A percentile compares a stretch with the other conserved stretches of the same genome.
phyloP scores from a whole-genome alignment of 2,888 invertebrate genomes.

The Eledone cirrhosa region DNA sequence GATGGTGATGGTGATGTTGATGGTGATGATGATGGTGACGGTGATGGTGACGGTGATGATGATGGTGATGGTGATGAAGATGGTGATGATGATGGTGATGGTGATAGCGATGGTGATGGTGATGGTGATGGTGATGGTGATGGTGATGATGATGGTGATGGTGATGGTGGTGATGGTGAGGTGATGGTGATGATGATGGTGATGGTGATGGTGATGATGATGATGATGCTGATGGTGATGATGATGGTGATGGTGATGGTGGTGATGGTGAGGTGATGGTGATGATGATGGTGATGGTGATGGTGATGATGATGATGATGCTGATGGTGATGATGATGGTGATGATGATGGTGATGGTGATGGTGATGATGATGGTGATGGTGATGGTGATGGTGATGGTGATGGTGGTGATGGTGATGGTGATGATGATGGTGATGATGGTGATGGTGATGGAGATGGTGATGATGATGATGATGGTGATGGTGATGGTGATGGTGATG shows the following conservation, averaged over 20 bases:
- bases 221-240: background rate
- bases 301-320: background rate
- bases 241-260: background rate
- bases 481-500: no score
- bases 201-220: background rate
- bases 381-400: background rate
- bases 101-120: background rate
- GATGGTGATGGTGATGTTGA: no score
- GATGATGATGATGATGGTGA: no score
- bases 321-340: background rate
- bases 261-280: background rate
- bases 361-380: background rate
- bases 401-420: background rate
- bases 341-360: constrained; percentile 6
- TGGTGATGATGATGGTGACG: no score
- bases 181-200: background rate
- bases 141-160: background rate
- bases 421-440: background rate
- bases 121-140: no score
- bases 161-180: background rate
- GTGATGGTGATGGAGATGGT: no score
- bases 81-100: constrained; percentile 2
- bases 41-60: no score
- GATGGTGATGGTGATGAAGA: no score
- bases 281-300: background rate